Evolutionary conservation across 1,140 invertebrate species (phyloP), one percentile per base, ranked within the genome.

Genomic region (Augochlora pura): DNA sequence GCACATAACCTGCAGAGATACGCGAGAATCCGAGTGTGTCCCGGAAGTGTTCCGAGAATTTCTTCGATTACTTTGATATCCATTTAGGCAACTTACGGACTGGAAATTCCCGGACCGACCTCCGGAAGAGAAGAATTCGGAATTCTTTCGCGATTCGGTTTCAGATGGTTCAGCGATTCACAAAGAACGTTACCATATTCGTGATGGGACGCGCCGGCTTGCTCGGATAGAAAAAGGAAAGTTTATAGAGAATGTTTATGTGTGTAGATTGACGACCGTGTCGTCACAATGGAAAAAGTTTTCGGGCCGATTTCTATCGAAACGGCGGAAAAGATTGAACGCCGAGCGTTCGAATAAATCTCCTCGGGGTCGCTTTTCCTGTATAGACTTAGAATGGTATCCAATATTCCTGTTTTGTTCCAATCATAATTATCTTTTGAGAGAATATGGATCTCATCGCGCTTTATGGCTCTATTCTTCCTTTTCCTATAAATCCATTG

Each of bases 261-360:
- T 25, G 42, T 5, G 10, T 25, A 12, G 42, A 46, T 46, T 12
- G 25, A 57, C 67, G 23, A 18, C 42, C 18, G 62, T 12, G 46
- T 25, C 27, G 62, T 42, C 42, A 16, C 23, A 9, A 42, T 57
- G 8, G 62, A 38, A 75, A 66, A 59, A 59, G 18, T 64, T 42
- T 59, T 23, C n/a, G n/a, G 32, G 23, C 25, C 10, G 0, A 38
- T 59, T 75, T 67, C 46, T 59, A n/a, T 5, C 6, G 38, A 18
- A 75, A 75, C 66, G n/a, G 38, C 52, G 64, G 52, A 75, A 75
- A 67, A 46, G 38, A 75, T 75, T 75, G 64, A 1, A 75, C 63
- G 57, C 18, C 38, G 27, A 16, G 9, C 32, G 39, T 32, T 49
- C 42, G 3, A 46, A 46, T 46, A 46, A 46, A 46, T 46, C 42